These are phyloP conservation scores for Drosophila serrata DNA, from an alignment of 1,140 invertebrate genomes.

Conservation along the genomic window DNA sequence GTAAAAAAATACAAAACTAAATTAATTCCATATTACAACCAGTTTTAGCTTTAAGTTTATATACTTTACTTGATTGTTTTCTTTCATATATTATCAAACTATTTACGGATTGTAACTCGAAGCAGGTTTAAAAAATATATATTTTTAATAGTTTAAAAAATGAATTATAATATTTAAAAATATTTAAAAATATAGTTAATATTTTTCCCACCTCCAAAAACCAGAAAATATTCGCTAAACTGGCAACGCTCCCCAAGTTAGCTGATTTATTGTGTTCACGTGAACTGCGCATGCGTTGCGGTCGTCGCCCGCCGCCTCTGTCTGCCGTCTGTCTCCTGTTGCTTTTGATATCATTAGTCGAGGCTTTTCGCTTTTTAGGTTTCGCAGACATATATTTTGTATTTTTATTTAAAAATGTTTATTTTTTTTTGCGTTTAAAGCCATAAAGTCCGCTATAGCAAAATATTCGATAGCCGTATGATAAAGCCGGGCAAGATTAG, in stretches of 20 bases:
- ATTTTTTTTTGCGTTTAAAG: slow-evolving; percentile 31
- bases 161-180: not conserved
- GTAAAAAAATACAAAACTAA: not conserved
- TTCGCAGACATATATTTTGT: slow-evolving; percentile 9
- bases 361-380: slow-evolving; percentile 29
- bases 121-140: not conserved
- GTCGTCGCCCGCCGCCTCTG: slow-evolving; percentile 25
- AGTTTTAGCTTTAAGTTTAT: not conserved
- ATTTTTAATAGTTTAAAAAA: not conserved
- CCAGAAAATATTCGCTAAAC: not conserved
- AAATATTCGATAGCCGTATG: slow-evolving; percentile 34
- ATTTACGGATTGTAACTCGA: too few species aligned
- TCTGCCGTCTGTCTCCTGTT: slow-evolving; percentile 17
- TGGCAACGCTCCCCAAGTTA: slow-evolving; percentile 5
- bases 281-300: slow-evolving; percentile 69
- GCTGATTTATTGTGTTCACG: slow-evolving; percentile 54
- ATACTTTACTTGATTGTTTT: not conserved
- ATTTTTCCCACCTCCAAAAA: not conserved
- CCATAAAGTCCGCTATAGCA: slow-evolving; percentile 9
- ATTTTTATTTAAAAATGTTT: not conserved
- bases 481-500: slow-evolving; percentile 31
- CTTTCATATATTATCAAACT: not conserved
- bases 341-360: slow-evolving; percentile 58
- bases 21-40: not conserved
- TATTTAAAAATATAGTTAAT: not conserved